Evolutionary conservation across 2,113 vertebrate genomes (phyloP).

Genomic region (Mungos mungo): DNA sequence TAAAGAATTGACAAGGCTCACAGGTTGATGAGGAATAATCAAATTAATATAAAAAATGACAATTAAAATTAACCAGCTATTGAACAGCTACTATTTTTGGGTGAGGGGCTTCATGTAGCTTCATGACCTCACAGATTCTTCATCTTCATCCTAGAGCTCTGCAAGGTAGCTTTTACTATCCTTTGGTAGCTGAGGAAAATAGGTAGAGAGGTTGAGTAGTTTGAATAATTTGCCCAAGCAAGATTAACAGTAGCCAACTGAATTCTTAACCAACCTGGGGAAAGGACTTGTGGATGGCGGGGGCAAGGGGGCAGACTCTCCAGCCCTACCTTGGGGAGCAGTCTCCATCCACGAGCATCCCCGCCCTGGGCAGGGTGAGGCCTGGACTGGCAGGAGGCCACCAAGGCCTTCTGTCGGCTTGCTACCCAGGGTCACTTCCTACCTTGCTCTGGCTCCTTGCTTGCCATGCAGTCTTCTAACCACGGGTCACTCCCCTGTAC

Average conservation of each 20-base stretch:
- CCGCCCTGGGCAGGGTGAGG: background rate
- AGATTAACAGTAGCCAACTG: background rate
- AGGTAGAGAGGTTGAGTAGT: background rate
- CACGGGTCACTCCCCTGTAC: background rate
- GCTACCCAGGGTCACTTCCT: background rate
- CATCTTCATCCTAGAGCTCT: background rate
- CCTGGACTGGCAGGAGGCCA: background rate
- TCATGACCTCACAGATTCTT: background rate
- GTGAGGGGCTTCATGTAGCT: background rate
- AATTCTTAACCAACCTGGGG: background rate
- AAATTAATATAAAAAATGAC: background rate
- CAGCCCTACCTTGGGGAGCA: background rate
- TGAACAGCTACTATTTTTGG: background rate
- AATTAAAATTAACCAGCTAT: background rate
- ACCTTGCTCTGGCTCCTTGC: background rate
- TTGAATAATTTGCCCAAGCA: background rate
- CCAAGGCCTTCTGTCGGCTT: background rate
- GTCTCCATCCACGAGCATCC: background rate
- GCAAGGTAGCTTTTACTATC: background rate
- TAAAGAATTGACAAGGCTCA: background rate
- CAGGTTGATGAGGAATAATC: background rate
- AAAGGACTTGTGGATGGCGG: background rate
- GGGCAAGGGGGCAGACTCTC: background rate
- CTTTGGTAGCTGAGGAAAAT: background rate
- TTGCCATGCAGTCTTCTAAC: background rate